phyloP scores from a whole-genome alignment of 2,113 vertebrate species.

The Mionectes macconnelli region DNA sequence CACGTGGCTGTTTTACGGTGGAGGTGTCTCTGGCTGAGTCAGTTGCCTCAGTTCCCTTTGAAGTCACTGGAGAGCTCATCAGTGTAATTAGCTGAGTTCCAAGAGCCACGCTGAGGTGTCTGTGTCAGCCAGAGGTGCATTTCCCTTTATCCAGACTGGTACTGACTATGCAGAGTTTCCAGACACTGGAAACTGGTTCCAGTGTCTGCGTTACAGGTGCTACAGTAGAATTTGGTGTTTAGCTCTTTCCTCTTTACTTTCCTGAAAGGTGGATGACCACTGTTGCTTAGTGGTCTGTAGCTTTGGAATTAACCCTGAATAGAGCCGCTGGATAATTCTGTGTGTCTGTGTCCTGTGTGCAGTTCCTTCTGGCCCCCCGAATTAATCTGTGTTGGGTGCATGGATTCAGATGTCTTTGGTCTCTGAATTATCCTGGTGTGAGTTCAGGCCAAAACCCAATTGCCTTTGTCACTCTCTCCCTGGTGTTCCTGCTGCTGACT shows the following conservation, averaged over 20 bases:
- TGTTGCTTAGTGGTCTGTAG: neutral
- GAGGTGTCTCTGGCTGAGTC: neutral
- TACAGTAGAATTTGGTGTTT: neutral
- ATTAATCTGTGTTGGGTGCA: neutral
- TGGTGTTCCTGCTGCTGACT: neutral
- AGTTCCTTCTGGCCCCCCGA: neutral
- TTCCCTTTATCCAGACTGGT: neutral
- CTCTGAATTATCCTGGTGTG: neutral
- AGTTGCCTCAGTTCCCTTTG: neutral
- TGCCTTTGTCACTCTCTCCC: neutral
- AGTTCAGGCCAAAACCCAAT: neutral
- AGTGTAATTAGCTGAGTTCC: neutral
- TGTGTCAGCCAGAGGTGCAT: neutral
- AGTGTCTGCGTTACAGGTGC: rapidly evolving
- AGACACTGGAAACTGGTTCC: neutral
- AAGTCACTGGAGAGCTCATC: neutral
- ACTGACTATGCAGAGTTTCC: neutral
- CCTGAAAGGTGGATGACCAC: neutral
- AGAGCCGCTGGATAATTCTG: neutral
- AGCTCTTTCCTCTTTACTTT: neutral
- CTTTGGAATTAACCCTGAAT: neutral
- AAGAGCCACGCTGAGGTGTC: neutral
- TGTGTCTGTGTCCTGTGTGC: rapidly evolving
- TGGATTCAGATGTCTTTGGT: neutral
- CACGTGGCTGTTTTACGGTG: neutral